Evolutionary conservation across 1,140 invertebrate species (phyloP), one percentile per base, ranked within the genome.

Genomic region (Hypsibius dujardini): DNA sequence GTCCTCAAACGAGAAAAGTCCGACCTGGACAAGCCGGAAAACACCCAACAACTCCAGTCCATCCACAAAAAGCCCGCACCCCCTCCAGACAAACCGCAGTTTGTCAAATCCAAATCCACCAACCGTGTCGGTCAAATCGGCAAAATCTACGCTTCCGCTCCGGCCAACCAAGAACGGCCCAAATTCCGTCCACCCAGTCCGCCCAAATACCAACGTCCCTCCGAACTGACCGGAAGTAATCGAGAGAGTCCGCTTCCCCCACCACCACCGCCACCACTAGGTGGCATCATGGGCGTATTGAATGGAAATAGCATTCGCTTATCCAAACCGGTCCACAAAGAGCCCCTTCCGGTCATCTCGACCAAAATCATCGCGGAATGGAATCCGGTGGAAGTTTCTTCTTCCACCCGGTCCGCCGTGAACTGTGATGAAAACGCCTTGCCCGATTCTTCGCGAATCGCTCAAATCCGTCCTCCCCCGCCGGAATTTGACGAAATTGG

Each of bases 11-110:
- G 62, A 45, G 62, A 67, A 42, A 67, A 67, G 42, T 67, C 62
- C 12, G 62, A 67, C 62, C 12, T 67, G 12, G 62, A 67, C 62
- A 67, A 67, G 45, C 62, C 62, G 42, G 62, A 67, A 42, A 67
- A 67, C 62, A 45, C 12, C 12, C 28, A 28, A 28, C 28, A 28
- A 28, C 7, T 15, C 12, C 12, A 67, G 3, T 12, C 45, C 62
- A 67, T 12, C 42, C 12, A 56, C 7, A 7, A 12, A 42, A 67
- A 67, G 42, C 62, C 62, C 3, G 62, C 62, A 42, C 12, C 42
- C 12, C 62, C 62, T 12, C 12, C 62, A 12, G 62, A 67, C 45
- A 67, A 67, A 67, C 62, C 62, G 7, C 62, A 12, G 42, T 3
- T 67, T 3, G 12, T 42, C 12, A 67, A 67, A 45, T 3, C 45